Evolutionary conservation across 2,888 invertebrate genomes (phyloP), one percentile per base, ranked within the genome.

Genomic region (Dasypogon diadema): DNA sequence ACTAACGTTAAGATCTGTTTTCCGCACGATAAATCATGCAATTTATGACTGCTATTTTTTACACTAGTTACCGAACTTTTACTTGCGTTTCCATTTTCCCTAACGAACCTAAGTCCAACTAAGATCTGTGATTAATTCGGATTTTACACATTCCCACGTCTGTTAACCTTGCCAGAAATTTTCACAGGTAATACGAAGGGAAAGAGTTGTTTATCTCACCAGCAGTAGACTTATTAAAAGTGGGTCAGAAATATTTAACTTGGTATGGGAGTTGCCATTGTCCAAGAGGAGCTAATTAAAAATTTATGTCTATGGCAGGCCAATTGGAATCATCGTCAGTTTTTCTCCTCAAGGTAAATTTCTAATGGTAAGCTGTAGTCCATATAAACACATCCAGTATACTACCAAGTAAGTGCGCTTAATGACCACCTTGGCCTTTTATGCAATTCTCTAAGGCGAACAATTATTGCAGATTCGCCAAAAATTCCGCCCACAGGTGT

Each of bases 301-400:
- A 48, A 63, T 76, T 76, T 63, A 76, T 54, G 51, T 21, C 18
- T n/a, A n/a, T n/a, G n/a, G n/a, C n/a, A n/a, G n/a, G n/a, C n/a
- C n/a, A n/a, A n/a, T n/a, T n/a, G n/a, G n/a, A n/a, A n/a, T n/a
- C n/a, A n/a, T n/a, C n/a, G n/a, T n/a, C n/a, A n/a, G n/a, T n/a
- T n/a, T n/a, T n/a, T n/a, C n/a, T n/a, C n/a, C n/a, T n/a, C n/a
- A n/a, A n/a, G n/a, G n/a, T n/a, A n/a, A n/a, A n/a, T n/a, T n/a
- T n/a, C n/a, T n/a, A n/a, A n/a, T n/a, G n/a, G n/a, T n/a, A n/a
- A n/a, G n/a, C n/a, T n/a, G n/a, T n/a, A n/a, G n/a, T n/a, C n/a
- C n/a, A n/a, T n/a, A n/a, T n/a, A n/a, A n/a, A n/a, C n/a, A n/a
- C n/a, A n/a, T n/a, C n/a, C n/a, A n/a, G n/a, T n/a, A n/a, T n/a